These are phyloP conservation scores for Nasua narica DNA, from an alignment of 2,797 vertebrate genomes.

Conservation along the genomic window DNA sequence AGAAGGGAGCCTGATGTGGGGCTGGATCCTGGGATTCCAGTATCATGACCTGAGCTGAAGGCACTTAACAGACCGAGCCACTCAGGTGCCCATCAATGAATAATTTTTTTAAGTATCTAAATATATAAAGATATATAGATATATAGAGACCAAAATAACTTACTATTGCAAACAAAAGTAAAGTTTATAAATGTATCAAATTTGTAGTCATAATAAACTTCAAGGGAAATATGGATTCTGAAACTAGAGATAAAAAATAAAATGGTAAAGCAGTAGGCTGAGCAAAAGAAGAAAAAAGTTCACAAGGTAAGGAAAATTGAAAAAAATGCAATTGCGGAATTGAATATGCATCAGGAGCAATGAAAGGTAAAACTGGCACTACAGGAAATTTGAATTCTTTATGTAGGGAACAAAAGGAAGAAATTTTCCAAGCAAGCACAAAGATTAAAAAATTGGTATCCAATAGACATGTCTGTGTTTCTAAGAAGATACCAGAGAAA, in stretches of 20 bases:
- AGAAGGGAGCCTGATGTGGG: not conserved
- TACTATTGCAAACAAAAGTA: not conserved
- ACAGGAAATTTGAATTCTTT: not conserved
- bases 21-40: not conserved
- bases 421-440: not conserved
- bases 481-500: not conserved
- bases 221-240: not conserved
- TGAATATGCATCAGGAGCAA: not conserved
- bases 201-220: slow-evolving; percentile 7
- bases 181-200: not conserved
- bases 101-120: not conserved
- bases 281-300: not conserved
- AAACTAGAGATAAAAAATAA: not conserved
- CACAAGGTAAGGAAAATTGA: not conserved
- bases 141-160: not conserved
- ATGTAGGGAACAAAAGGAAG: not conserved
- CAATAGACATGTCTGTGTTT: not conserved
- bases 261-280: not conserved
- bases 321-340: not conserved
- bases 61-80: not conserved
- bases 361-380: not conserved
- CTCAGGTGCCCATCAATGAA: not conserved
- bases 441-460: not conserved
- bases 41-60: not conserved
- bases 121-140: not conserved